Percentiles rank a stretch among this genome's conserved stretches.
These are phyloP conservation scores for Thripadectes ignobilis DNA, from an alignment of 2,797 vertebrate species.

Conservation along the genomic window DNA sequence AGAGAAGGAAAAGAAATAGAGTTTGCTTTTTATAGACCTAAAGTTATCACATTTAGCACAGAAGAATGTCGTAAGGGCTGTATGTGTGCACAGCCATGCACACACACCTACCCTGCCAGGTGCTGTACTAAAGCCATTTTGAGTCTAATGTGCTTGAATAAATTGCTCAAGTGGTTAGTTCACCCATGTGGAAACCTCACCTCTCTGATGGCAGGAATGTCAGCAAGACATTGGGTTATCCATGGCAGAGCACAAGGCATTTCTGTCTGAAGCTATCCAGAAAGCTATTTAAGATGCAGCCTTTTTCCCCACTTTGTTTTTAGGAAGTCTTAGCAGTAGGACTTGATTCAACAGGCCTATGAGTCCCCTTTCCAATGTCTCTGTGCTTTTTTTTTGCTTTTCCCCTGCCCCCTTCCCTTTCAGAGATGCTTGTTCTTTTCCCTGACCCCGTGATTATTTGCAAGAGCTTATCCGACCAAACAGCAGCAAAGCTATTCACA, in stretches of 20 bases:
- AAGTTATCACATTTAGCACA: background rate
- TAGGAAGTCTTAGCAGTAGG: background rate
- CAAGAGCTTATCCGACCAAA: background rate
- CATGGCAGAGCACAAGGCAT: background rate
- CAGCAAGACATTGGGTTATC: background rate
- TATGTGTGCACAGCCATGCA: background rate
- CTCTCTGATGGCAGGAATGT: background rate
- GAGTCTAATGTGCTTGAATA: constrained; percentile 4
- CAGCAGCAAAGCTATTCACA: background rate
- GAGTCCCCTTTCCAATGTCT: background rate
- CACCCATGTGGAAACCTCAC: constrained; percentile 24
- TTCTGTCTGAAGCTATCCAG: background rate
- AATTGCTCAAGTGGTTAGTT: constrained; percentile 1
- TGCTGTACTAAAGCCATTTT: background rate
- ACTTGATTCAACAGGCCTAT: background rate
- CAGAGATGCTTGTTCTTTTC: background rate
- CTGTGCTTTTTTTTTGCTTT: background rate
- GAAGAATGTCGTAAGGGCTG: background rate
- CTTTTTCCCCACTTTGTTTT: background rate
- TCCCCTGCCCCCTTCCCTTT: background rate
- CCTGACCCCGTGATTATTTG: background rate
- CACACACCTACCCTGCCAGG: background rate
- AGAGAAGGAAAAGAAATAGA: background rate
- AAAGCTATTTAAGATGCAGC: background rate
- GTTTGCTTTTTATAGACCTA: background rate